phyloP scores from a whole-genome alignment of 2,888 invertebrate species.

The Chironomus tentans region DNA sequence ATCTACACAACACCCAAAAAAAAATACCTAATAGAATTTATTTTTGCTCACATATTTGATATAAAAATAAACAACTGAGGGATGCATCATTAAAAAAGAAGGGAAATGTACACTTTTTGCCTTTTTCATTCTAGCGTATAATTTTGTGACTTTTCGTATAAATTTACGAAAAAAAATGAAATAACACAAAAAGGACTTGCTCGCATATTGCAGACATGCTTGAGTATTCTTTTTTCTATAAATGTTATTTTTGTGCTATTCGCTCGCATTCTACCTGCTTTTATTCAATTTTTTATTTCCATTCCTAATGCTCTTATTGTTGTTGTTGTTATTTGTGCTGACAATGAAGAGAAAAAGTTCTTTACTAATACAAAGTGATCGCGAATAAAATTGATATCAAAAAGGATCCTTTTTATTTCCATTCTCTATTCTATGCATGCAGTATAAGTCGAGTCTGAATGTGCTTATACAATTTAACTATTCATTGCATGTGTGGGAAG shows the following conservation, averaged over 20 bases:
- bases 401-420: background rate
- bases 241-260: background rate
- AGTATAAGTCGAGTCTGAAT: background rate
- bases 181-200: background rate
- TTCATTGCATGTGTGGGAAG: background rate
- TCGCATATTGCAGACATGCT: background rate
- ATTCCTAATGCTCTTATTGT: background rate
- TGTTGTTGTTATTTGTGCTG: background rate
- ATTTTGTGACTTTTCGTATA: background rate
- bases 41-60: too few species aligned
- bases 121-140: background rate
- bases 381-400: conserved; percentile 24
- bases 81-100: too few species aligned
- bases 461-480: background rate
- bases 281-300: background rate
- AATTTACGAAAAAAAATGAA: background rate
- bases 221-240: background rate
- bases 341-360: background rate
- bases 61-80: too few species aligned
- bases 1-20: too few species aligned
- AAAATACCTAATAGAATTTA: too few species aligned
- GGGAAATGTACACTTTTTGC: too few species aligned
- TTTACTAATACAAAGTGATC: conserved; percentile 15
- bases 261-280: conserved; percentile 9
- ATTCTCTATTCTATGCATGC: background rate